Evolutionary conservation across 92 coral and sea anemone genomes (phyloP).

Genomic region (Parazoanthus swiftii): DNA sequence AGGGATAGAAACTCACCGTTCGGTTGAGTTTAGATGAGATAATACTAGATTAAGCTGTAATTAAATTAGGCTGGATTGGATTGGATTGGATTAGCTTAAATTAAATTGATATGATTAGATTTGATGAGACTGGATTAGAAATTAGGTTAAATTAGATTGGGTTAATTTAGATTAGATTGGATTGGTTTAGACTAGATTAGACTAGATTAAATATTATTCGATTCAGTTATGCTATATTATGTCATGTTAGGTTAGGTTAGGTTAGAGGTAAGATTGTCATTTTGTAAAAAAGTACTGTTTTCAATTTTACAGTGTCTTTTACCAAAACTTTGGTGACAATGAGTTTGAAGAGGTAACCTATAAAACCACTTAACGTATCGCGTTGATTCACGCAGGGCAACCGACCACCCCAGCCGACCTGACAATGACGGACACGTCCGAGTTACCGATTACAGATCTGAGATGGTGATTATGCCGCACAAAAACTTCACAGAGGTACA

Average conservation of each 20-base stretch:
- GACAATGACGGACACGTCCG: constrained; percentile 74
- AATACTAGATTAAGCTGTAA: too few relatives aligned
- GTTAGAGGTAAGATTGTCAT: too few relatives aligned
- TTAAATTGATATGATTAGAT: not conserved
- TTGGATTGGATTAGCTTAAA: not conserved
- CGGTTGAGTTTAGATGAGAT: not conserved
- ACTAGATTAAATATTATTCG: too few relatives aligned
- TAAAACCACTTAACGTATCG: too few relatives aligned
- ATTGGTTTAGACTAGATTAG: not conserved
- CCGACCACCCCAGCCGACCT: constrained; percentile 83
- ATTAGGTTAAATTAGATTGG: too few relatives aligned
- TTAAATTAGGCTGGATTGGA: too few relatives aligned
- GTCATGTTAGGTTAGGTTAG: too few relatives aligned
- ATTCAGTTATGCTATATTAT: too few relatives aligned
- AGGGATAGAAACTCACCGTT: not conserved
- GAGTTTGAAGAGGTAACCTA: too few relatives aligned
- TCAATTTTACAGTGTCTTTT: too few relatives aligned
- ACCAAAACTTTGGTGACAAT: too few relatives aligned
- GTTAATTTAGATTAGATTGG: not conserved
- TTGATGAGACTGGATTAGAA: not conserved
- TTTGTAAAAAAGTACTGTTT: too few relatives aligned
- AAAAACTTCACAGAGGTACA: constrained; percentile 79
- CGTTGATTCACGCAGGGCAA: constrained; percentile 56
- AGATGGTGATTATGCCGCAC: constrained; percentile 92
- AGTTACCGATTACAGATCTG: constrained; percentile 82